Conservation (phyloP, 2,888 invertebrate species). For the Synanthedon andrenaeformis region DNA sequence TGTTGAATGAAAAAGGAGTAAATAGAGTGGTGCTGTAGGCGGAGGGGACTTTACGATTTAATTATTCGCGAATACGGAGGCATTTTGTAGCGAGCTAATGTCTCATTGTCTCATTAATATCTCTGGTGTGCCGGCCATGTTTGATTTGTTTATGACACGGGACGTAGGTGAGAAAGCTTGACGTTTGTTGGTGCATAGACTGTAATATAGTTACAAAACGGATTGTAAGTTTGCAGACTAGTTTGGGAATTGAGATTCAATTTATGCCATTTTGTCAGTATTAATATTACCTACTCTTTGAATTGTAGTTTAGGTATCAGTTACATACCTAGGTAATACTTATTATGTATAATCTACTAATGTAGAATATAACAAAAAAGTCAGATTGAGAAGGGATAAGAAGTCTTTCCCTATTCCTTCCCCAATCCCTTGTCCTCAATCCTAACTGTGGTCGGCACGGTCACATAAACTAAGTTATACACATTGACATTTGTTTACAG, state of each 20-base stretch:
- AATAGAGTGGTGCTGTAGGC: conserved; percentile 65
- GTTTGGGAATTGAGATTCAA: conserved; percentile 22
- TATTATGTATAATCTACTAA: no score
- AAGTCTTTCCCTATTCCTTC: no score
- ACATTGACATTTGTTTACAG: no score
- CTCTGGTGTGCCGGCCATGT: conserved; percentile 64
- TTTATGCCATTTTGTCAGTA: conserved; percentile 5
- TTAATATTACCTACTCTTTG: no score
- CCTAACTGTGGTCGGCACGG: no score
- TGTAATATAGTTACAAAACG: conserved; percentile 9
- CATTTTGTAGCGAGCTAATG: conserved; percentile 71
- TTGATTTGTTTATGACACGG: conserved; percentile 69
- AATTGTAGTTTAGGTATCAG: no score
- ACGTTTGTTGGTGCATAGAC: conserved; percentile 13
- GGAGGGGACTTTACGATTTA: conserved; percentile 71
- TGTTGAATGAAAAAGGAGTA: conserved; percentile 71
- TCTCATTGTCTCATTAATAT: conserved; percentile 71
- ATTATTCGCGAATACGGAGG: conserved; percentile 71
- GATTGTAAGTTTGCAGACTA: conserved; percentile 16
- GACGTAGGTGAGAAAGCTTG: conserved; percentile 43
- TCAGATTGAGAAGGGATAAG: no score
- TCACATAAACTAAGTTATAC: no score
- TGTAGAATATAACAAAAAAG: no score
- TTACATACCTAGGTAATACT: no score
- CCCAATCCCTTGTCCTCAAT: no score